These are phyloP conservation scores for Lasius fuliginosus DNA, from an alignment of 2,888 invertebrate species.

Conservation along the genomic window DNA sequence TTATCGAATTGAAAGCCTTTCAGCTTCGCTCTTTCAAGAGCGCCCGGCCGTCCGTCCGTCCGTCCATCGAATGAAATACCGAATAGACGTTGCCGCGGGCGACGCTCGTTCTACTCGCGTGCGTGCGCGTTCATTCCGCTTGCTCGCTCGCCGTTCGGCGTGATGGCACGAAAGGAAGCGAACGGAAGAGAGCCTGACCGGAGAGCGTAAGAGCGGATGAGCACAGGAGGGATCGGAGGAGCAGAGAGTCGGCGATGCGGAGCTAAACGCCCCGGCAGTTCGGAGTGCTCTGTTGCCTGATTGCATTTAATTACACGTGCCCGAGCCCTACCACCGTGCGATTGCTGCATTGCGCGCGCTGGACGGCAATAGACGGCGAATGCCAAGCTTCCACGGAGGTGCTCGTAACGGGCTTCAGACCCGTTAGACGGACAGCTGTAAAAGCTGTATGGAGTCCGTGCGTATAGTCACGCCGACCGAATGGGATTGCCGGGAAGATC, in stretches of 20 bases:
- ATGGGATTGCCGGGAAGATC: constrained; percentile 32
- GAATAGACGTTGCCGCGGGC: constrained; percentile 59
- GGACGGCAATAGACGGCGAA: constrained; percentile 63
- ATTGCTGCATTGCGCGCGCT: constrained; percentile 81
- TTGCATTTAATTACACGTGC: constrained; percentile 86
- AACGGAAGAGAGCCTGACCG: constrained; percentile 54
- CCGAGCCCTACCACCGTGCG: constrained; percentile 78
- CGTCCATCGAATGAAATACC: constrained; percentile 52
- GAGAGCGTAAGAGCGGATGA: constrained; percentile 59
- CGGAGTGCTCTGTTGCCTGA: constrained; percentile 84
- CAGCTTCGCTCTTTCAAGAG: constrained; percentile 72
- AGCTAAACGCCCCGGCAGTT: constrained; percentile 82
- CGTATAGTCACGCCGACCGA: constrained; percentile 38
- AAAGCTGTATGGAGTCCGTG: constrained; percentile 35
- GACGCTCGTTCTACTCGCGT: constrained; percentile 46
- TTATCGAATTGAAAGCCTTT: constrained; percentile 79
- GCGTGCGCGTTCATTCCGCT: constrained; percentile 36
- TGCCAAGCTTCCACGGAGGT: constrained; percentile 70
- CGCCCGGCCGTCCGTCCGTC: constrained; percentile 55
- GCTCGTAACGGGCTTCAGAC: constrained; percentile 62
- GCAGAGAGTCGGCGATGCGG: constrained; percentile 65
- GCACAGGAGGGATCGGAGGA: constrained; percentile 43
- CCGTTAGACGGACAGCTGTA: constrained; percentile 68
- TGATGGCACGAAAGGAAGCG: constrained; percentile 47
- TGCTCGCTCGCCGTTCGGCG: constrained; percentile 2